These are phyloP conservation scores for Tetramorium alpestre DNA, from an alignment of 1,140 invertebrate species.

Conservation along the genomic window DNA sequence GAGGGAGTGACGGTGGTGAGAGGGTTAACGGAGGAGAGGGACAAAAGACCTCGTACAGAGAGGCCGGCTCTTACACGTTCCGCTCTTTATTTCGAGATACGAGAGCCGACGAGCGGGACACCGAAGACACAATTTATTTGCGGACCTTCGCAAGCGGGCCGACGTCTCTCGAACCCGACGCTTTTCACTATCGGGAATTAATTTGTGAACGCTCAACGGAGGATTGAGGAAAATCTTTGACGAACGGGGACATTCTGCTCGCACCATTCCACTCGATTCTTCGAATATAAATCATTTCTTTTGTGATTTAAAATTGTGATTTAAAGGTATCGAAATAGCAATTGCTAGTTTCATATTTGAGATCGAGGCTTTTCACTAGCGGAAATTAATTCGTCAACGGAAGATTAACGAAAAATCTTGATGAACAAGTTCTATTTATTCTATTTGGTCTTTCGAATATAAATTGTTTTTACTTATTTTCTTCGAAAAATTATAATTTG, in stretches of 20 bases:
- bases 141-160: slow-evolving; percentile 35
- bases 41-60: slow-evolving; percentile 63
- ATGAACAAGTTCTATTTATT: neutral
- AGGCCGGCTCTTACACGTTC: slow-evolving; percentile 14
- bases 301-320: no score
- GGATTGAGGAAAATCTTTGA: slow-evolving; percentile 1
- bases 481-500: no score
- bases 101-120: neutral
- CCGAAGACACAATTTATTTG: slow-evolving; percentile 70
- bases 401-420: neutral
- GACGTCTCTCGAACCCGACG: neutral
- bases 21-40: slow-evolving; percentile 65
- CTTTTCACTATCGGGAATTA: slow-evolving; percentile 18
- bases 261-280: neutral
- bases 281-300: neutral
- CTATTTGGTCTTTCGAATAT: neutral
- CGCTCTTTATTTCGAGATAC: slow-evolving; percentile 56
- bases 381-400: neutral
- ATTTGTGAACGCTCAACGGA: neutral
- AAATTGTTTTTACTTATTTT: no score
- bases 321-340: neutral
- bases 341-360: neutral
- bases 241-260: neutral
- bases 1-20: slow-evolving; percentile 29
- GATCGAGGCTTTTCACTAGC: neutral